Conservation (phyloP, 2,113 vertebrate species). For the human region GRCh38 chr22:33090501-33091000, state of each 20-base stretch:
- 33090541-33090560: neutral
- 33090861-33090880: neutral
- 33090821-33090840: neutral
- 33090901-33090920: neutral
- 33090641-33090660: neutral
- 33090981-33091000: slow-evolving; percentile 8
- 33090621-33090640: neutral
- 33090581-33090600: neutral
- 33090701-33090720: neutral
- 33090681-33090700: neutral
- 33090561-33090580: neutral
- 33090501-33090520: neutral
- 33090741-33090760: neutral
- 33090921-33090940: neutral
- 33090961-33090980: neutral
- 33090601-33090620: no score
- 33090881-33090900: neutral
- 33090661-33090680: neutral
- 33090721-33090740: neutral
- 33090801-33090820: neutral
- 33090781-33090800: neutral
- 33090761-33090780: neutral
- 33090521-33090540: neutral
- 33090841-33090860: neutral
- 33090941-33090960: neutral